These are phyloP conservation scores for Patiria miniata DNA, from an alignment of 35 echinoderm and acorn worm genomes.

Conservation along the genomic window DNA sequence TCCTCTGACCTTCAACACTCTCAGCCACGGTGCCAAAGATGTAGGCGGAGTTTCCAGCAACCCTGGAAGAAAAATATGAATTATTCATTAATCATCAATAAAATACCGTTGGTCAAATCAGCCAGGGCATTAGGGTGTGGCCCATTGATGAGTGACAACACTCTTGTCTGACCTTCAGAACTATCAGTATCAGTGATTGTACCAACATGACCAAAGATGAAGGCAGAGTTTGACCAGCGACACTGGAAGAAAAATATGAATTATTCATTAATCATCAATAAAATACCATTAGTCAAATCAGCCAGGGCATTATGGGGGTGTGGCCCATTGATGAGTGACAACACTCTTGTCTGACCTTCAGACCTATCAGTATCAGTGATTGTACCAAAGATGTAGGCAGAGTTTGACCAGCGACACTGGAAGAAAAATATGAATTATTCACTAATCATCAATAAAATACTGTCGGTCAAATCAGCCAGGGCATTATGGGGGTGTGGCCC, in stretches of 20 bases:
- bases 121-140: conserved; percentile 64
- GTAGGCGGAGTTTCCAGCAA: conserved; percentile 97
- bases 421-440: conserved; percentile 2
- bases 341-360: conserved; percentile 69
- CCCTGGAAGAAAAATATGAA: conserved; percentile 48
- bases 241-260: conserved; percentile 48
- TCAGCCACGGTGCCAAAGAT: conserved; percentile 96
- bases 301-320: conserved; percentile 73
- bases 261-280: neutral
- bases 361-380: conserved; percentile 83
- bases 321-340: conserved; percentile 73
- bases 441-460: too few relatives aligned
- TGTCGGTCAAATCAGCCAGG: conserved; percentile 60
- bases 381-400: conserved; percentile 97
- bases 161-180: conserved; percentile 68
- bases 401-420: conserved; percentile 93
- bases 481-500: conserved; percentile 71
- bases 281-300: conserved; percentile 42
- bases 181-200: conserved; percentile 86
- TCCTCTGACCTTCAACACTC: conserved; percentile 68
- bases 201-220: conserved; percentile 98
- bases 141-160: conserved; percentile 78
- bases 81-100: neutral
- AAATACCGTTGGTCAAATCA: conserved; percentile 42
- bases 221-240: conserved; percentile 97